A percentile compares a stretch with the other conserved stretches of the same genome.
Conservation (phyloP, 2,888 invertebrate genomes). For the Lepas anatifera region DNA sequence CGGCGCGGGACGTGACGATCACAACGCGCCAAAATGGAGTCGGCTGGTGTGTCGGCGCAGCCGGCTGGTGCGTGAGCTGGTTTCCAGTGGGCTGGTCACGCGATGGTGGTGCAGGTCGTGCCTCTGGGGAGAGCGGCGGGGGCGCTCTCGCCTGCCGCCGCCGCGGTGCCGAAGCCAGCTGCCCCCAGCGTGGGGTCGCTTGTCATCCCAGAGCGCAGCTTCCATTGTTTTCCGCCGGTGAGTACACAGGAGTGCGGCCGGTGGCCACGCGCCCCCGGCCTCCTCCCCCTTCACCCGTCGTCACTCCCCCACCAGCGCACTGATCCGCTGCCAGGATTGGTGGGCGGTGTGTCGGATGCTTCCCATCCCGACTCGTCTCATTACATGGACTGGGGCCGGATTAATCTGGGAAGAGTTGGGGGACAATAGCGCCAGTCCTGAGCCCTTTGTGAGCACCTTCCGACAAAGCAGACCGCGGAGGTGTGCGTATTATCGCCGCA, state of each 20-base stretch:
- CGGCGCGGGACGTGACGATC: not conserved
- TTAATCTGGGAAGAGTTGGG: slow-evolving; percentile 10
- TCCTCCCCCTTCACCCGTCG: not conserved
- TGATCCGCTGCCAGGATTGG: not conserved
- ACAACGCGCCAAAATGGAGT: slow-evolving; percentile 6
- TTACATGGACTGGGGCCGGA: not conserved
- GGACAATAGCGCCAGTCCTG: not conserved
- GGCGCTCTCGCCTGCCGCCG: slow-evolving; percentile 8
- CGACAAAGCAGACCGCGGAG: slow-evolving; percentile 6
- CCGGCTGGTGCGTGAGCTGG: not conserved
- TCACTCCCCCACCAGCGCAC: too few relatives aligned
- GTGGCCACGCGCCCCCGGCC: not conserved
- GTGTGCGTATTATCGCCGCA: not conserved
- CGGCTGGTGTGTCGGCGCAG: not conserved
- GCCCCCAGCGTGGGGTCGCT: not conserved
- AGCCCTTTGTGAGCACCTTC: not conserved
- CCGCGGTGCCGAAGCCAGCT: not conserved
- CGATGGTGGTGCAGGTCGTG: slow-evolving; percentile 11
- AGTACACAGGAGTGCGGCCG: not conserved
- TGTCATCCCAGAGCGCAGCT: not conserved
- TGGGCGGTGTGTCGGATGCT: not conserved
- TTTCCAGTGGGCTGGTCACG: not conserved
- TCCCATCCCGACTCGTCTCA: not conserved
- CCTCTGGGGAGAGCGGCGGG: slow-evolving; percentile 19
- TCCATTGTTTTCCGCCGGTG: not conserved